Base-by-base conservation (phyloP, 2,888 invertebrate genomes). In the Oscheius myriophilus region DNA sequence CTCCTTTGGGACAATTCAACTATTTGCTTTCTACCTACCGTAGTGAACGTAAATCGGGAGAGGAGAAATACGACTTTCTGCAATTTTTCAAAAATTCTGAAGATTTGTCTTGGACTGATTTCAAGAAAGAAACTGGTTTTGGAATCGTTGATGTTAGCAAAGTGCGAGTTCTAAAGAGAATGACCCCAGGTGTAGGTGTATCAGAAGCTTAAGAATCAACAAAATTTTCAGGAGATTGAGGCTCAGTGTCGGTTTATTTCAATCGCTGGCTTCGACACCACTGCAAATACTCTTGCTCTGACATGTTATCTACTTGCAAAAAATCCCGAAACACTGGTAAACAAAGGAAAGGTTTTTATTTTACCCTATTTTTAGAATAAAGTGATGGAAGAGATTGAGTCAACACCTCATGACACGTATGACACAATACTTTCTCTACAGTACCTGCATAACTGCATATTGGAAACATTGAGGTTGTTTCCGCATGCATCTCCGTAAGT, bases 241-340 rank as follows among this genome's bases (percentile, higher is more conserved):
- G 76, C 82, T 7, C 78, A 78, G 43, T 77, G 75, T 68, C 75
- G 80, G 21, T 82, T 82, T 43, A 58, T 82, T 11, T 79, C 82
- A 0, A 77, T 80, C 0, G 82, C 82, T n/a, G 81, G 81, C n/a
- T 82, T 82, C 46, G 81, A 82, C 53, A 82, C 81, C 16, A 82
- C 81, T 42, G 76, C 81, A 12, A 82, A 82, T 39, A 80, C 81
- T 11, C 64, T 82, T 51, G 71, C 79, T 9, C 67, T 76, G 16
- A 49, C 74, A 1, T 78, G 72, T 67, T 67, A 76, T 21, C 71
- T 80, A n/a, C 58, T 80, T 45, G 76, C 80, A n/a, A 65, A 72
- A 41, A 71, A 78, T 61, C 75, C 69, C 7, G 64, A 72, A 4
- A 52, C 73, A 14, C 74, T 75, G 63, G 64, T 57, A 57, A 41